Conservation (phyloP, 1,140 invertebrate species). For the Leguminivora glycinivorella region DNA sequence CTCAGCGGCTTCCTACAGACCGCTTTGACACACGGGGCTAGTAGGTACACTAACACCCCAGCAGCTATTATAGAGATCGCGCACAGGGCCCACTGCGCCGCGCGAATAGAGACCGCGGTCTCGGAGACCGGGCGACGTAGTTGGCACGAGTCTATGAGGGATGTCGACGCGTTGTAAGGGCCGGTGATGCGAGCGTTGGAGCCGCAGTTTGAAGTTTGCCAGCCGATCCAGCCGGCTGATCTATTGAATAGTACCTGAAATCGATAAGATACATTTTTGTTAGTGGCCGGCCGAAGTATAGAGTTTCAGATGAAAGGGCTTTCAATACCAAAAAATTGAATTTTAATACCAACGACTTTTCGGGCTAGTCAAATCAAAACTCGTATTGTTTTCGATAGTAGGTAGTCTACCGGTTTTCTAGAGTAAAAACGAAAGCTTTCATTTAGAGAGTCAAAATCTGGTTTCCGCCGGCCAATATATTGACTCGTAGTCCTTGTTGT, state of each 20-base stretch:
- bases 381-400: no score
- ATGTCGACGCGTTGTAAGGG: slow-evolving; percentile 50
- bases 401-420: no score
- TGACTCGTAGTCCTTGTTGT: no score
- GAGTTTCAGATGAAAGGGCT: no score
- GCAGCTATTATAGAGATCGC: slow-evolving; percentile 58
- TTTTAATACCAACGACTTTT: no score
- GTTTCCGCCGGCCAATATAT: no score
- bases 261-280: slow-evolving; percentile 4
- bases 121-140: slow-evolving; percentile 47
- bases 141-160: slow-evolving; percentile 46
- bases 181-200: slow-evolving; percentile 50
- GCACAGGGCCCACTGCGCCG: slow-evolving; percentile 66
- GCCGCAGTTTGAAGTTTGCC: slow-evolving; percentile 58
- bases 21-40: slow-evolving; percentile 62
- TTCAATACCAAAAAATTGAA: no score
- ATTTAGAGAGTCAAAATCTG: no score
- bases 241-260: slow-evolving; percentile 67
- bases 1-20: slow-evolving; percentile 48
- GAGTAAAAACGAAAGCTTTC: no score
- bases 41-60: slow-evolving; percentile 56
- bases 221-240: slow-evolving; percentile 65
- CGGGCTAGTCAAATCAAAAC: no score
- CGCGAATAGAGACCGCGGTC: slow-evolving; percentile 59
- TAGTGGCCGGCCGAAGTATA: background rate